These are phyloP conservation scores for Amiota communis DNA, from an alignment of 2,888 invertebrate species.

Conservation along the genomic window DNA sequence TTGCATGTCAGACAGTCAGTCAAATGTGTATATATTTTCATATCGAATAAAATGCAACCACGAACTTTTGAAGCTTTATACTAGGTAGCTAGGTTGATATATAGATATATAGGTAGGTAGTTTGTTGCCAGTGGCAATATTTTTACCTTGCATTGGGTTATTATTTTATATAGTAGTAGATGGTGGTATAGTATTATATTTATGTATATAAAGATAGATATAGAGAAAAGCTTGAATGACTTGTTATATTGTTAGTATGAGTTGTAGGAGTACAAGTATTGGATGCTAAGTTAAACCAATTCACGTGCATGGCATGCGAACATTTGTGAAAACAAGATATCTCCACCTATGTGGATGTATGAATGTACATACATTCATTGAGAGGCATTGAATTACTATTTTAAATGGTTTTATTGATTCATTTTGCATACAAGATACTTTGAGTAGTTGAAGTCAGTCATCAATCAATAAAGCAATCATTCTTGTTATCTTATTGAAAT, in stretches of 20 bases:
- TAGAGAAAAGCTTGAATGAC: neutral
- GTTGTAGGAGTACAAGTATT: neutral
- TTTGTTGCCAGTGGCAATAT: neutral
- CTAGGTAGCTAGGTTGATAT: neutral
- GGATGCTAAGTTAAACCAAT: neutral
- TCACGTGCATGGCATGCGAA: conserved; percentile 8
- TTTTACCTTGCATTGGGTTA: conserved; percentile 10
- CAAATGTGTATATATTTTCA: neutral
- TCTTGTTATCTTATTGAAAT: neutral
- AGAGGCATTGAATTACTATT: neutral
- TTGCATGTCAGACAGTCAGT: conserved; percentile 20
- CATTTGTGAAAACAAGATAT: neutral
- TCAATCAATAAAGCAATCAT: neutral
- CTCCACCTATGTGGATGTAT: neutral
- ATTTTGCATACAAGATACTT: conserved; percentile 8
- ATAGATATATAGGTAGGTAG: neutral
- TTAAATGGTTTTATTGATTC: conserved; percentile 7
- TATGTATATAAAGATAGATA: neutral
- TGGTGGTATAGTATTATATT: neutral
- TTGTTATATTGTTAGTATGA: no score
- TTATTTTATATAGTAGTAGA: neutral
- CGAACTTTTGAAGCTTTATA: neutral
- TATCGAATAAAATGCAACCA: conserved; percentile 11
- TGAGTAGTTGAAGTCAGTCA: neutral
- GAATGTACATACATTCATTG: neutral